These are phyloP conservation scores for Acleris literana DNA, from an alignment of 2,888 invertebrate species.

Conservation along the genomic window DNA sequence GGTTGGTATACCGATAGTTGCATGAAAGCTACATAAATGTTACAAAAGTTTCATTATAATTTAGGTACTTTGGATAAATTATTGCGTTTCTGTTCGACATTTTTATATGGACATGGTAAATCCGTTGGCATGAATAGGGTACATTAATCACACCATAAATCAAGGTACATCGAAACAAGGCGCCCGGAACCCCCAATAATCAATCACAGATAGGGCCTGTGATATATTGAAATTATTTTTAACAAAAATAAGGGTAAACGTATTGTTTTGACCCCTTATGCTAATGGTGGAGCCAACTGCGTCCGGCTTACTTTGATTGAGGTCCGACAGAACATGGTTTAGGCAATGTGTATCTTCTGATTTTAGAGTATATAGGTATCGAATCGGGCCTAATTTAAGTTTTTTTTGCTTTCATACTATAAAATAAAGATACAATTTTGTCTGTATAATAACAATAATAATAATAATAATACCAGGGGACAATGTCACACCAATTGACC, in stretches of 20 bases:
- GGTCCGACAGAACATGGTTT: slow-evolving; percentile 56
- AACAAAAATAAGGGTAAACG: slow-evolving; percentile 30
- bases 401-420: no score
- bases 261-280: slow-evolving; percentile 33
- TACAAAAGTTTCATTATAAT: background rate
- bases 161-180: slow-evolving; percentile 31
- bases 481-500: no score
- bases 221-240: slow-evolving; percentile 34
- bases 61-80: background rate
- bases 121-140: slow-evolving; percentile 23
- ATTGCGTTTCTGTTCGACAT: slow-evolving; percentile 10
- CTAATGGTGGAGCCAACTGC: slow-evolving; percentile 27
- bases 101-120: slow-evolving; percentile 30
- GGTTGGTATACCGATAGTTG: slow-evolving; percentile 21
- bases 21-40: background rate
- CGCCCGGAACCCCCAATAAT: slow-evolving; percentile 23
- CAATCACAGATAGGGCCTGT: slow-evolving; percentile 31
- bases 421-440: no score
- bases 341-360: slow-evolving; percentile 44
- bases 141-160: slow-evolving; percentile 35
- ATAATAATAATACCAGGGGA: no score
- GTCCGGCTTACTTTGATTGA: slow-evolving; percentile 52
- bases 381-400: background rate
- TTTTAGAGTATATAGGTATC: slow-evolving; percentile 26
- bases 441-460: no score